Evolutionary conservation across 2,113 vertebrate species (phyloP).

Genomic region (Uropsilus gracilis): DNA sequence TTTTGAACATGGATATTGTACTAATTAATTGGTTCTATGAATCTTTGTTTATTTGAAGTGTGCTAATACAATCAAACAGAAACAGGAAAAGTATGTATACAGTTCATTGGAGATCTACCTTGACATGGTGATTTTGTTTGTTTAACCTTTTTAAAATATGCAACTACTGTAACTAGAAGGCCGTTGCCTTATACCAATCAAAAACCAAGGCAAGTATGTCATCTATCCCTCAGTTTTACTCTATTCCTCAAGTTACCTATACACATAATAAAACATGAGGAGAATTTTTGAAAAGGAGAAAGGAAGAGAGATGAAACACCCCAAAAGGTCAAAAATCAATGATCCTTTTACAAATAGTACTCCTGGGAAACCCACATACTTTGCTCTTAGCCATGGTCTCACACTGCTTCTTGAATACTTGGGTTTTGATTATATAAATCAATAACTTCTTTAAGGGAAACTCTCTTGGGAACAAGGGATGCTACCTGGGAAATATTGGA

Average conservation of each 20-base stretch:
- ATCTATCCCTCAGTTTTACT: constrained; percentile 69
- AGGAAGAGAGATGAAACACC: constrained; percentile 81
- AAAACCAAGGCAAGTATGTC: constrained; percentile 67
- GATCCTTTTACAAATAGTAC: constrained; percentile 83
- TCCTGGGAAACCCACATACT: constrained; percentile 82
- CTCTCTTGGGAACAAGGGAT: constrained; percentile 76
- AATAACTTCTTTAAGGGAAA: constrained; percentile 85
- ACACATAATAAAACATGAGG: constrained; percentile 81
- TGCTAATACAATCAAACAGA: constrained; percentile 44
- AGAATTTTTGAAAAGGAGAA: constrained; percentile 58
- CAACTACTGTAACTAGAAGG: neutral
- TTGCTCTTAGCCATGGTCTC: constrained; percentile 81
- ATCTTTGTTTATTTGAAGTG: constrained; percentile 17
- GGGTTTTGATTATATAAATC: constrained; percentile 87
- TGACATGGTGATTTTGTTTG: constrained; percentile 2
- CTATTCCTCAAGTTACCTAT: constrained; percentile 76
- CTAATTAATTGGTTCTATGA: neutral
- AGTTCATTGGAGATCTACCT: constrained; percentile 20
- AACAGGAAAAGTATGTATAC: neutral
- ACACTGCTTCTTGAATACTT: constrained; percentile 85
- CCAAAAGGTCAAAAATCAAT: constrained; percentile 88
- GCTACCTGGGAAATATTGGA: constrained; percentile 83
- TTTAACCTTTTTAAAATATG: constrained; percentile 58
- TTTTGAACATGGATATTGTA: neutral
- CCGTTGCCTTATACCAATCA: neutral